phyloP scores from a whole-genome alignment of 2,113 vertebrate genomes.

The Romanogobio albipinnatus region DNA sequence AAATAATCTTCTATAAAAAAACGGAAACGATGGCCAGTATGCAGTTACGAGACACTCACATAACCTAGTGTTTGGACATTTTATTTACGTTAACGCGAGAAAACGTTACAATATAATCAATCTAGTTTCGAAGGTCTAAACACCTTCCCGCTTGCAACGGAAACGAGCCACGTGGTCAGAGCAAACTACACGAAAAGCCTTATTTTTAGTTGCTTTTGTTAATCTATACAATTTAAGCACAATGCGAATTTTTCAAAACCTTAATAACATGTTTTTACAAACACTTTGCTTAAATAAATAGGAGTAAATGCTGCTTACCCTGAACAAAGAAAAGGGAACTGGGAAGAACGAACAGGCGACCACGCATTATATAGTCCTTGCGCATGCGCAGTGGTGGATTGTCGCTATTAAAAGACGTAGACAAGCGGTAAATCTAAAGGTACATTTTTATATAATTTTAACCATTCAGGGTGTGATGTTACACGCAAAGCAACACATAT shows the following conservation, averaged over 20 bases:
- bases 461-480: background rate
- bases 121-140: background rate
- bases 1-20: background rate
- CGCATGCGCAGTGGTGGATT: slow-evolving; percentile 13
- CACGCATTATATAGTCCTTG: background rate
- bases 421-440: too few species aligned
- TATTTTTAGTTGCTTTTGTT: background rate
- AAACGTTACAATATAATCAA: background rate
- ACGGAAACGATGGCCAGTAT: background rate
- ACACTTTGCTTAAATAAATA: background rate
- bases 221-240: background rate
- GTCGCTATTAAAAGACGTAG: too few species aligned
- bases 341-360: background rate
- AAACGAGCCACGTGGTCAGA: background rate
- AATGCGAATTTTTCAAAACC: background rate
- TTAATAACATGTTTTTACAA: background rate
- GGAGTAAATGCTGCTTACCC: background rate
- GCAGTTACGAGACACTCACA: background rate
- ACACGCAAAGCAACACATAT: background rate
- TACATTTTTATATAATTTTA: background rate
- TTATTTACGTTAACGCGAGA: background rate
- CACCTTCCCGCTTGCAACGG: background rate
- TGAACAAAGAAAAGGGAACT: background rate
- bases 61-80: background rate
- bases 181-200: background rate